Evolutionary conservation across 2,113 vertebrate species (phyloP), one percentile per base, ranked within the genome.

Genomic region (Psephotus haematonotus): DNA sequence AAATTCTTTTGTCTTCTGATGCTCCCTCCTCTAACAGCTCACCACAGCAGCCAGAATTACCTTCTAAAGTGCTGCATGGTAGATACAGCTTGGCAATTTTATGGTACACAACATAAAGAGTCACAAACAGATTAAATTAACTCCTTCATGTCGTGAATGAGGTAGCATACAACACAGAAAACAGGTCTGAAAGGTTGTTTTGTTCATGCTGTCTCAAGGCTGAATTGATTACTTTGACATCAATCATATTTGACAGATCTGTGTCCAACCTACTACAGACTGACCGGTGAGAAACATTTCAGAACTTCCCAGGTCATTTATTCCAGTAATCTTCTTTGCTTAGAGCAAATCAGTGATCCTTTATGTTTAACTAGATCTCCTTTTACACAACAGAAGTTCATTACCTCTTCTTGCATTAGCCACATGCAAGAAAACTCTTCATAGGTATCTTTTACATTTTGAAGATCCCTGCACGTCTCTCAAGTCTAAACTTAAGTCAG

Each of bases 51-150:
- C 71, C 74, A 79, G 49, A 95, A 93, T 82, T 82, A 93, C 86
- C 81, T 84, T 86, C 89, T 91, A 49, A 95, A 85, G 74, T 87
- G 86, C 86, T 92, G 67, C 78, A 79, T 17, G 46, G 70, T 29
- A 95, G 77, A 86, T 82, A 92, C 76, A 92, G 70, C 92, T 92
- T 76, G 77, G 70, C 93, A 96, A 79, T 89, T 59, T 62, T 86
- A 91, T 82, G 65, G 89, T 80, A 92, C 22, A 77, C 84, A 92
- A 75, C n/a, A 93, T 33, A 89, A 85, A 94, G 37, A 87, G 69
- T 71, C 72, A 88, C 76, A 82, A 91, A 83, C 77, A 95, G 81
- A 93, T 87, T 86, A 88, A 77, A 86, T 94, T 83, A 96, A 94
- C 93, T 93, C 86, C 53, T 88, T 90, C 87, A 69, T 64, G 57